phyloP scores from a whole-genome alignment of 2,888 invertebrate species.

The Morpho helenor region DNA sequence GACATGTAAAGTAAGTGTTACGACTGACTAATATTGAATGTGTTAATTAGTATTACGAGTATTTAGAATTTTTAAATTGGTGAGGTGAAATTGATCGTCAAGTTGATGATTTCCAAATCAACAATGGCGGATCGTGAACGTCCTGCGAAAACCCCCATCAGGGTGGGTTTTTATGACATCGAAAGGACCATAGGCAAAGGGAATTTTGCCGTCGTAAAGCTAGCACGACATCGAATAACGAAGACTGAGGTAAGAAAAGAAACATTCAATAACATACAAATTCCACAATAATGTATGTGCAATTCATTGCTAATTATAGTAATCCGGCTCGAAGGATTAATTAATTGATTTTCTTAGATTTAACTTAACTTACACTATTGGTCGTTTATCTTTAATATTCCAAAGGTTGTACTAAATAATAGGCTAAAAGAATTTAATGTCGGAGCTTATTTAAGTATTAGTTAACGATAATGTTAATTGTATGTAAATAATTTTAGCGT shows the following conservation, averaged over 20 bases:
- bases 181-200: conserved; percentile 99
- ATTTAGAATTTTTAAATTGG: conserved; percentile 27
- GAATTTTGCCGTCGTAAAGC: conserved; percentile 99
- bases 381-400: no score
- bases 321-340: conserved; percentile 19
- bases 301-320: not conserved
- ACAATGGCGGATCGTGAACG: conserved; percentile 80
- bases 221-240: conserved; percentile 98
- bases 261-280: not conserved
- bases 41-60: conserved; percentile 34
- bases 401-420: no score
- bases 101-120: conserved; percentile 52
- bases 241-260: conserved; percentile 95
- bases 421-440: no score
- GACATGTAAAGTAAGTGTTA: conserved; percentile 33
- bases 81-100: conserved; percentile 45
- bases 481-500: no score
- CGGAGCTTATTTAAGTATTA: no score
- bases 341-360: not conserved
- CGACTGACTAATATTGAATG: conserved; percentile 32
- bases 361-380: no score
- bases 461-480: no score
- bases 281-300: no score
- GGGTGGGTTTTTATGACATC: conserved; percentile 98
- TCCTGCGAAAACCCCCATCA: conserved; percentile 84